Evolutionary conservation across 2,797 vertebrate genomes (phyloP).

Genomic region (Anniella stebbinsi): DNA sequence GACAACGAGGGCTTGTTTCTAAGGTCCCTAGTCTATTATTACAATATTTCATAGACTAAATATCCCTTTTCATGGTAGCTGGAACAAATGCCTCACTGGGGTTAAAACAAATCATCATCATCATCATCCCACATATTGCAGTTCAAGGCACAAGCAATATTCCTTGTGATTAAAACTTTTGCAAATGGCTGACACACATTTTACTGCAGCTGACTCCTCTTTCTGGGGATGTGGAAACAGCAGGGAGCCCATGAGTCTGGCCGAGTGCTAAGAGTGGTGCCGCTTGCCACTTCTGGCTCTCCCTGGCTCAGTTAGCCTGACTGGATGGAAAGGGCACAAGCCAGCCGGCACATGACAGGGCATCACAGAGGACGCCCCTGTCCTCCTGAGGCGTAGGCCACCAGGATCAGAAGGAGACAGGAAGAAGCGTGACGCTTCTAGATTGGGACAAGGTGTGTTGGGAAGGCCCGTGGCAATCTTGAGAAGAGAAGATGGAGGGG

Average conservation of each 20-base stretch:
- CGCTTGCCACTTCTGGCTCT: fast-evolving
- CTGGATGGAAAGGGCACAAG: not conserved
- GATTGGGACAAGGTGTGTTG: not conserved
- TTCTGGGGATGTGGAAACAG: not conserved
- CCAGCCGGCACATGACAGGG: too few species aligned
- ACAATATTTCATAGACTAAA: slow-evolving; percentile 39
- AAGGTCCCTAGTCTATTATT: slow-evolving; percentile 28
- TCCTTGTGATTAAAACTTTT: not conserved
- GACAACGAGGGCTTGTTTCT: slow-evolving; percentile 52
- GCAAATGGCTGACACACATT: not conserved
- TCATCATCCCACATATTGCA: not conserved
- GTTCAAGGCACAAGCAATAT: not conserved
- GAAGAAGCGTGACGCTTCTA: not conserved
- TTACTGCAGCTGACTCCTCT: not conserved
- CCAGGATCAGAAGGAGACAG: too few species aligned
- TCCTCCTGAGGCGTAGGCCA: too few species aligned
- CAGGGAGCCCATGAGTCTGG: not conserved
- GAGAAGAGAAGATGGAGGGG: too few species aligned
- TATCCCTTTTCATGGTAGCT: fast-evolving
- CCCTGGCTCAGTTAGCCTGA: not conserved
- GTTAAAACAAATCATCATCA: not conserved
- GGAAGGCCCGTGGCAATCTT: not conserved
- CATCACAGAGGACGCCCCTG: too few species aligned
- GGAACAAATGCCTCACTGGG: not conserved
- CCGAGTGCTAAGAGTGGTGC: not conserved